Percentiles rank a stretch among this genome's conserved stretches.
phyloP scores from a whole-genome alignment of 2,113 vertebrate species.

The Pavo muticus region DNA sequence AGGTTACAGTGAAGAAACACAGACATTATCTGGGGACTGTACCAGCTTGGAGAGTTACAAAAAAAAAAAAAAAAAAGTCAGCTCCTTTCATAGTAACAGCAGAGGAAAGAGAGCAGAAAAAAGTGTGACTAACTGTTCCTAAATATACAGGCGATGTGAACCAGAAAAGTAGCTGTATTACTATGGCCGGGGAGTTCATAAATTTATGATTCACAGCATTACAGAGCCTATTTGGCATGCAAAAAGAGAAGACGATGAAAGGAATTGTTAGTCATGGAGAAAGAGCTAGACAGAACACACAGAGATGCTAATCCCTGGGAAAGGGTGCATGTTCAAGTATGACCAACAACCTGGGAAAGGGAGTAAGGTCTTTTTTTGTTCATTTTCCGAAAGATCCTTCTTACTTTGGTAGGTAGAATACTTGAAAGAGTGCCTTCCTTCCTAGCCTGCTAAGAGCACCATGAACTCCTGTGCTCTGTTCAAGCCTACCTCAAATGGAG shows the following conservation, averaged over 20 bases:
- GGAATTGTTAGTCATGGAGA: constrained; percentile 48
- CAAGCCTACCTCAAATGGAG: neutral
- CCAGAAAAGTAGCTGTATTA: constrained; percentile 23
- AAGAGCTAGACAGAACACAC: constrained; percentile 40
- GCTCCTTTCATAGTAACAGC: neutral
- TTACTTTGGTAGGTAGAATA: neutral
- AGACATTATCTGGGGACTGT: neutral
- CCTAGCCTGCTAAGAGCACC: neutral
- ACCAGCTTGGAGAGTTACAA: neutral
- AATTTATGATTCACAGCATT: constrained; percentile 61
- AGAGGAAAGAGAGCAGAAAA: neutral
- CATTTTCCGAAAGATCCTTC: neutral
- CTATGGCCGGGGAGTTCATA: constrained; percentile 43
- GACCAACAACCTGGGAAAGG: neutral
- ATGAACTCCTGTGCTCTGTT: neutral
- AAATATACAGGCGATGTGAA: constrained; percentile 11
- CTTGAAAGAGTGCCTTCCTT: neutral
- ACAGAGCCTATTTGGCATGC: constrained; percentile 42
- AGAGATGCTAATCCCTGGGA: constrained; percentile 13
- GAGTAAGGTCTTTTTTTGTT: neutral
- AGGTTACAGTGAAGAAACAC: neutral
- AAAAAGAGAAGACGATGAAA: constrained; percentile 61
- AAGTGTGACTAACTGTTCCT: constrained; percentile 36
- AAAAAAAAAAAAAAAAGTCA: neutral
- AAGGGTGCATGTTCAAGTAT: neutral